Evolutionary conservation across 2,888 invertebrate species (phyloP), one percentile per base, ranked within the genome.

Genomic region (Entomobrya proxima): DNA sequence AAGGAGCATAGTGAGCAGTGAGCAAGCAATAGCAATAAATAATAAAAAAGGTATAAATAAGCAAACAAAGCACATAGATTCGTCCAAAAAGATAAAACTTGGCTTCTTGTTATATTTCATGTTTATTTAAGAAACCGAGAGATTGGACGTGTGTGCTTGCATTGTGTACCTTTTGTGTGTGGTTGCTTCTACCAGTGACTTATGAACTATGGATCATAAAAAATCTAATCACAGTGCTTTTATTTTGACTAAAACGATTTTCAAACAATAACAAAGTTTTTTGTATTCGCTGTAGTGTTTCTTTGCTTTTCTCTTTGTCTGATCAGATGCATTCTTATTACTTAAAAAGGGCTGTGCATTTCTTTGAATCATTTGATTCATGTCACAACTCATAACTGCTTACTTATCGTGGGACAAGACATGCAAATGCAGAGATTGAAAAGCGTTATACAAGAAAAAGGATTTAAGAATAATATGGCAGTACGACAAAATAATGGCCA

Each of bases 11-110:
- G 64, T 64, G 30, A 64, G 64, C n/a, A 47, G 47, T 15, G 13
- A 47, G 15, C 13, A 47, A 47, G 47, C 5, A 13, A 47, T n/a
- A 64, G 64, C 35, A 21, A 37, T 64, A 37, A 35, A 64, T 35
- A 64, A 35, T 21, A 37, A 64, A 64, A 64, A 64, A 37, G 64
- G 35, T n/a, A 64, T 64, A 37, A 64, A 64, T 64, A 64, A 64
- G 37, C 37, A 37, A 35, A 64, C 35, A 64, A 64, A 35, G 18
- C 18, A 35, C 13, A 35, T n/a, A 64, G 35, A 21, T 64, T 13
- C n/a, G 32, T 37, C 37, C 32, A 4, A 5, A 50, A 37, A 64
- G 35, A 58, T 32, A 18, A n/a, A 47, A 47, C 24, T 24, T 58
- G 30, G 32, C 13, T 58, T 27, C 13, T 27, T 47, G 47, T 32